Evolutionary conservation across 2,113 vertebrate genomes (phyloP).

Genomic region (Lophochroa leadbeateri): DNA sequence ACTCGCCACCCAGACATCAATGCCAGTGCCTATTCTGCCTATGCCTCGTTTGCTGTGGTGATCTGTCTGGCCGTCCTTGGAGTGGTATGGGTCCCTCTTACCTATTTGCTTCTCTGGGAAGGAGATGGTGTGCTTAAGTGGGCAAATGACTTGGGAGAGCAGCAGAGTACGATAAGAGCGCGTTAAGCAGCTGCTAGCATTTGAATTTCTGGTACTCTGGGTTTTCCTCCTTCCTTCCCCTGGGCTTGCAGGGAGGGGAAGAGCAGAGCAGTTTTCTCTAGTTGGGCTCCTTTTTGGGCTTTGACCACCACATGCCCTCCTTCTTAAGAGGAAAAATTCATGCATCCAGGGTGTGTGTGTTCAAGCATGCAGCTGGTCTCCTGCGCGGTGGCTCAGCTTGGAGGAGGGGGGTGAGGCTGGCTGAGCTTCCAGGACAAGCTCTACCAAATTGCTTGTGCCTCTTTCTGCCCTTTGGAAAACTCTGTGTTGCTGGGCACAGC

Average conservation of each 20-base stretch:
- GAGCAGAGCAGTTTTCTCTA: neutral
- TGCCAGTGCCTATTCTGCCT: slow-evolving; percentile 81
- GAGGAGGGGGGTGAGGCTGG: neutral
- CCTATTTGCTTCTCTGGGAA: neutral
- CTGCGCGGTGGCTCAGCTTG: neutral
- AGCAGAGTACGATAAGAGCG: neutral
- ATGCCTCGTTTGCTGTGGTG: slow-evolving; percentile 80
- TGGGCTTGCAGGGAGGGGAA: neutral
- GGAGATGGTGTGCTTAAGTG: neutral
- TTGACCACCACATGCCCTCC: neutral
- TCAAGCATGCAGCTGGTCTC: neutral
- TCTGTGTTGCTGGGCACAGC: neutral
- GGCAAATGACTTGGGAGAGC: neutral
- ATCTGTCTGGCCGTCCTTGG: slow-evolving; percentile 81
- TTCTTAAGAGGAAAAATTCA: neutral
- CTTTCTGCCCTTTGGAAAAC: neutral
- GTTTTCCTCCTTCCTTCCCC: neutral
- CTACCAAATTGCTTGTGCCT: neutral
- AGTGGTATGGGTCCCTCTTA: slow-evolving; percentile 72
- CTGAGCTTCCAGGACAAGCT: neutral
- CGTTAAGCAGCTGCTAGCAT: neutral
- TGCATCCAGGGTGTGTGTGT: neutral
- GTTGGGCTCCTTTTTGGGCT: neutral
- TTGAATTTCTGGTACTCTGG: neutral
- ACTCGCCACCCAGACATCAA: slow-evolving; percentile 85